Percentiles rank a stretch among this genome's conserved stretches.
Conservation (phyloP, 2,113 vertebrate species). For the Syngnathus scovelli region DNA sequence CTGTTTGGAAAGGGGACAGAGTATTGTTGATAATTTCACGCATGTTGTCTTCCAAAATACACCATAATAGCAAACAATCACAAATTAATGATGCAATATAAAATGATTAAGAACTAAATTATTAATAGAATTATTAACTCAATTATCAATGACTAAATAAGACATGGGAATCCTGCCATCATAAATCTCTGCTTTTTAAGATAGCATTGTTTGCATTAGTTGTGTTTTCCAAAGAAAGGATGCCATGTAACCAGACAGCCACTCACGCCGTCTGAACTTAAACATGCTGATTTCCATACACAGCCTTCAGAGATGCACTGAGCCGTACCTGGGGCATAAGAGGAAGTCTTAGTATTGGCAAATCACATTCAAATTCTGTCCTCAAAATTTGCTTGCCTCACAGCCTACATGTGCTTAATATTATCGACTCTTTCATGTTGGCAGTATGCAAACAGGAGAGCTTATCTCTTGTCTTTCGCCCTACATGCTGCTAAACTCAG, state of each 20-base stretch:
- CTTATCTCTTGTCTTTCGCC: slow-evolving; percentile 7
- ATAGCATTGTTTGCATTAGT: neutral
- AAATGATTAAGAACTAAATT: neutral
- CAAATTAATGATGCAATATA: neutral
- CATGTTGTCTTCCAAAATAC: neutral
- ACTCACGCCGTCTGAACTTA: slow-evolving; percentile 23
- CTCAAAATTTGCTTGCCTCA: slow-evolving; percentile 72
- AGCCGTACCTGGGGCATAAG: slow-evolving; percentile 58
- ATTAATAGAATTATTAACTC: neutral
- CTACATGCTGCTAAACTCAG: neutral
- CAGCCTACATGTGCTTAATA: slow-evolving; percentile 58
- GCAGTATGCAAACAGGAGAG: slow-evolving; percentile 68
- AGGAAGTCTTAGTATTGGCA: slow-evolving; percentile 74
- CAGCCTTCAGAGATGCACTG: slow-evolving; percentile 69
- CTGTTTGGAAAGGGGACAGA: slow-evolving; percentile 31
- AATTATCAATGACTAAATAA: neutral
- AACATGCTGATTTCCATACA: slow-evolving; percentile 64
- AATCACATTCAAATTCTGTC: slow-evolving; percentile 77
- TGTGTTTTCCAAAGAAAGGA: neutral
- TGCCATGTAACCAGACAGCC: slow-evolving; percentile 4
- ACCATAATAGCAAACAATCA: neutral
- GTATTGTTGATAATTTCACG: neutral
- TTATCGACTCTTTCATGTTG: slow-evolving; percentile 73
- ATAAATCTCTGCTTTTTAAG: neutral
- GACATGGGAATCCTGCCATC: neutral